phyloP scores from a whole-genome alignment of 1,140 invertebrate species.

The Macrobrachium rosenbergii region DNA sequence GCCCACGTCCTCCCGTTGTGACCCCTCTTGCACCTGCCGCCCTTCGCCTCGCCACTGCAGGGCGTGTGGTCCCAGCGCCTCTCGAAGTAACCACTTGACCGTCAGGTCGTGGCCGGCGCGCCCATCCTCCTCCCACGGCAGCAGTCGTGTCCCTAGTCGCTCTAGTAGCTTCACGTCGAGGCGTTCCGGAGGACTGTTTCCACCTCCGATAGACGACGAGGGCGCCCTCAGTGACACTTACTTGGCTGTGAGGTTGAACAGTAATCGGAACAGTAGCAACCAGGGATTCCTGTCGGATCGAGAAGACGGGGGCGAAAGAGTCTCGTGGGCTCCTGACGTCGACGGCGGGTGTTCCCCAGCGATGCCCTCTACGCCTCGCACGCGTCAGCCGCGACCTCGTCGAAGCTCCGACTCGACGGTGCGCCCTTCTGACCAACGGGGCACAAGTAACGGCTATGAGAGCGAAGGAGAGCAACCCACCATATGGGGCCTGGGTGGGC shows the following conservation, averaged over 20 bases:
- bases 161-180: conserved; percentile 51
- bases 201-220: conserved; percentile 46
- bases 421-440: conserved; percentile 19
- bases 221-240: conserved; percentile 60
- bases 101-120: conserved; percentile 32
- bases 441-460: conserved; percentile 37
- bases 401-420: conserved; percentile 47
- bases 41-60: conserved; percentile 34
- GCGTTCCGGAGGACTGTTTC: neutral
- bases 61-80: conserved; percentile 38
- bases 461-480: conserved; percentile 48
- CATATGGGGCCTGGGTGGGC: conserved; percentile 46
- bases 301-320: conserved; percentile 31
- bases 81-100: neutral
- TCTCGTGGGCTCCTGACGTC: conserved; percentile 46
- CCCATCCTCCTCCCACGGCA: neutral
- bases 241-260: conserved; percentile 40
- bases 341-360: neutral
- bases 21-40: conserved; percentile 39
- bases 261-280: neutral
- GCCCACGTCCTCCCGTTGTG: conserved; percentile 26
- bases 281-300: conserved; percentile 19
- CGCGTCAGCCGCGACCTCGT: conserved; percentile 23
- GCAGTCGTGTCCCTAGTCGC: conserved; percentile 21
- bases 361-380: neutral